A percentile compares a stretch with the other conserved stretches of the same genome.
These are phyloP conservation scores for Neogale vison DNA, from an alignment of 2,113 vertebrate species.

Conservation along the genomic window DNA sequence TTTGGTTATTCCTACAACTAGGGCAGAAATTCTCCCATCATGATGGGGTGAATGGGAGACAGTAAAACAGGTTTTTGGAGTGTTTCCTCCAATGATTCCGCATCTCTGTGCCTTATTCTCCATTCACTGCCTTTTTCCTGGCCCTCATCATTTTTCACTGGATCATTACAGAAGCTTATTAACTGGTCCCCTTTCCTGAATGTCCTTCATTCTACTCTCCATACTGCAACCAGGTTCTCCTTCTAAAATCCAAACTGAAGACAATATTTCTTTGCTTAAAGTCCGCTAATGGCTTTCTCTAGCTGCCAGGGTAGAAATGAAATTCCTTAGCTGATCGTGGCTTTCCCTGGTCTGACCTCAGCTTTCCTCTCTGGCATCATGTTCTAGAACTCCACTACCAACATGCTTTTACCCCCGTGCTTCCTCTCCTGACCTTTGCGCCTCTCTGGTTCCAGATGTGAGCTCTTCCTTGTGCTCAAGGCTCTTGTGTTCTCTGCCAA, in stretches of 20 bases:
- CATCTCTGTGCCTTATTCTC: not conserved
- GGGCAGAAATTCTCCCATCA: not conserved
- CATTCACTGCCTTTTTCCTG: not conserved
- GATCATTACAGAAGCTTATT: not conserved
- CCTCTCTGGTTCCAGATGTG: not conserved
- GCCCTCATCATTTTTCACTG: not conserved
- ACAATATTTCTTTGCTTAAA: not conserved
- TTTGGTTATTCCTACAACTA: not conserved
- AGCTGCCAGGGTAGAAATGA: not conserved
- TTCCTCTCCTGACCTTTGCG: not conserved
- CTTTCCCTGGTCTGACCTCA: not conserved
- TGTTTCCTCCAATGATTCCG: not conserved
- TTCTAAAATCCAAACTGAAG: not conserved
- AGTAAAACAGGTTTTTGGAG: not conserved
- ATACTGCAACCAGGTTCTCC: not conserved
- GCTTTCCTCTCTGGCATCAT: not conserved
- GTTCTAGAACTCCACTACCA: not conserved
- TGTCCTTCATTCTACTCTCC: accelerated
- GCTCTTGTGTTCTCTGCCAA: not conserved
- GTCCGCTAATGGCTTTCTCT: not conserved
- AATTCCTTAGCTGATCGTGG: not conserved
- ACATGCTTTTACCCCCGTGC: accelerated
- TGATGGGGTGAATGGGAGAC: not conserved
- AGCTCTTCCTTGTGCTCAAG: not conserved
- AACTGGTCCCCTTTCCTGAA: accelerated